Percentiles rank a stretch among this genome's conserved stretches.
Evolutionary conservation across 2,797 vertebrate species (phyloP).

Genomic region (Silurus lanzhouensis): DNA sequence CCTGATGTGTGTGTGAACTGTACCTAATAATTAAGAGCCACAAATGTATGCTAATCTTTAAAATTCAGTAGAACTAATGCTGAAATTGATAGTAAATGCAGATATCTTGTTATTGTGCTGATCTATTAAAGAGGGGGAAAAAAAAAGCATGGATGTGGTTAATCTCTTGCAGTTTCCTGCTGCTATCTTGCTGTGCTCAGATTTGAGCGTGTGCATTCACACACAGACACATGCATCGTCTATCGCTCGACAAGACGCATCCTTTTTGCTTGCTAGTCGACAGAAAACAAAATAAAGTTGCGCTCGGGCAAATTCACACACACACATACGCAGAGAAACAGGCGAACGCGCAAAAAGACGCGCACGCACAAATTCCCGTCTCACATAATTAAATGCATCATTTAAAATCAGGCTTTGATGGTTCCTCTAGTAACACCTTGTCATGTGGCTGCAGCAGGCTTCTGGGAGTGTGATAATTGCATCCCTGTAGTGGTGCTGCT

Average conservation of each 20-base stretch:
- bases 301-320: slow-evolving; percentile 7
- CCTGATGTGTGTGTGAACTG: slow-evolving; percentile 70
- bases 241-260: not conserved
- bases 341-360: not conserved
- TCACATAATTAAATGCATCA: slow-evolving; percentile 71
- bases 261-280: slow-evolving; percentile 29
- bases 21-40: slow-evolving; percentile 78
- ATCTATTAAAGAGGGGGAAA: slow-evolving; percentile 66
- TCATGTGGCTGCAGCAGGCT: slow-evolving; percentile 64
- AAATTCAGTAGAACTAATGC: slow-evolving; percentile 46
- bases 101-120: slow-evolving; percentile 62
- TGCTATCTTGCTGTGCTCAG: slow-evolving; percentile 68
- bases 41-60: slow-evolving; percentile 68
- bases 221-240: slow-evolving; percentile 20
- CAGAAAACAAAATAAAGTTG: slow-evolving; percentile 30
- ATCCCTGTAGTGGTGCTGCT: slow-evolving; percentile 67
- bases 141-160: slow-evolving; percentile 57
- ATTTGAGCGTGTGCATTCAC: slow-evolving; percentile 33
- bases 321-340: slow-evolving; percentile 28
- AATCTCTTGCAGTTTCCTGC: slow-evolving; percentile 70
- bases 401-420: slow-evolving; percentile 76
- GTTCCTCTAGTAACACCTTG: slow-evolving; percentile 71
- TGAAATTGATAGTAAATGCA: slow-evolving; percentile 42
- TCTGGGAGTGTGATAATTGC: slow-evolving; percentile 73
- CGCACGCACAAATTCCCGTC: slow-evolving; percentile 45